phyloP scores from a whole-genome alignment of 2,797 vertebrate genomes.

The Pachyuromys duprasi region DNA sequence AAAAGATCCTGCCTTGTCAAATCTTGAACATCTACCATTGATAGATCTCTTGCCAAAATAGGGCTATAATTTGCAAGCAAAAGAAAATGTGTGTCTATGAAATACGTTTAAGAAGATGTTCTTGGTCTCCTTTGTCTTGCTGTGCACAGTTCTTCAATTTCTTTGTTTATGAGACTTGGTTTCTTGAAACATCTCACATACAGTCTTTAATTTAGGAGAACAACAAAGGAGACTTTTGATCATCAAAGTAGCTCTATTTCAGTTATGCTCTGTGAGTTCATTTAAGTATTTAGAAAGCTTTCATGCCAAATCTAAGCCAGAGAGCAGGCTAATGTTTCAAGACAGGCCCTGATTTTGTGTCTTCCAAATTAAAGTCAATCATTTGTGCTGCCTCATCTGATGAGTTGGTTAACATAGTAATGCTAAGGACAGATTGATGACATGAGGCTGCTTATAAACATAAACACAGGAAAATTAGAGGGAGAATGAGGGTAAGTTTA shows the following conservation, averaged over 20 bases:
- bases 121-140: not conserved
- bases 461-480: not conserved
- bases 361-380: not conserved
- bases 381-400: not conserved
- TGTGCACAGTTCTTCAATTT: not conserved
- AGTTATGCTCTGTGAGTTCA: not conserved
- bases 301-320: not conserved
- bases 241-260: not conserved
- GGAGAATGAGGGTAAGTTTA: not conserved
- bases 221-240: slow-evolving; percentile 9
- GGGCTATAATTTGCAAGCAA: not conserved
- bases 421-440: not conserved
- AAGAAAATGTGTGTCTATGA: not conserved
- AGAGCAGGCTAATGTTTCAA: not conserved
- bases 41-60: not conserved
- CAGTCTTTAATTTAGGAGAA: not conserved
- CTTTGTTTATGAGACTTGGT: not conserved
- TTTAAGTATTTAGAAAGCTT: not conserved
- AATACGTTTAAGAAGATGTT: slow-evolving; percentile 34
- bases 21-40: slow-evolving; percentile 30
- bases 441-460: not conserved
- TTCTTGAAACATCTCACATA: not conserved
- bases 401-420: not conserved
- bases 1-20: not conserved
- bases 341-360: not conserved